phyloP scores from a whole-genome alignment of 1,140 invertebrate genomes.

The Macrostomum lignano region DNA sequence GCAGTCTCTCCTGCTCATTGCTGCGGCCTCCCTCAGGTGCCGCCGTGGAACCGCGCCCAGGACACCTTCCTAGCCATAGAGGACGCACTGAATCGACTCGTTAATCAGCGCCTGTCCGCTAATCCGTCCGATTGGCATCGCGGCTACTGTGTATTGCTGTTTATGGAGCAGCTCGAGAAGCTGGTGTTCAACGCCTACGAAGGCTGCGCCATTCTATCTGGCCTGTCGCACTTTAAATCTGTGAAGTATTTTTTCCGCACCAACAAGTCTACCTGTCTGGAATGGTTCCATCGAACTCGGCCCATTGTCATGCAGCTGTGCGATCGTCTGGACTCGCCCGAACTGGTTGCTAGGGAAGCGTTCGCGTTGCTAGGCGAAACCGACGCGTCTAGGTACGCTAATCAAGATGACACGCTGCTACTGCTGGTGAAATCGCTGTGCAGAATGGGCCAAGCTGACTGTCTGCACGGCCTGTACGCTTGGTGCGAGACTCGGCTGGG shows the following conservation, averaged over 20 bases:
- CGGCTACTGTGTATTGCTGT: too few relatives aligned
- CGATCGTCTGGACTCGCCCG: conserved; percentile 44
- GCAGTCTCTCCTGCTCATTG: too few relatives aligned
- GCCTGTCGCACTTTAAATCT: too few relatives aligned
- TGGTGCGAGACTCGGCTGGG: conserved; percentile 41
- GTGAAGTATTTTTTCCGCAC: conserved; percentile 87
- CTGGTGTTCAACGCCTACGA: too few relatives aligned
- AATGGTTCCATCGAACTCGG: conserved; percentile 64
- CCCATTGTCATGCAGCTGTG: conserved; percentile 50
- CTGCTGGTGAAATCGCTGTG: conserved; percentile 41
- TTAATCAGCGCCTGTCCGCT: too few relatives aligned
- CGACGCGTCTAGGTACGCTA: conserved; percentile 13
- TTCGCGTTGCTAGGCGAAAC: conserved; percentile 38
- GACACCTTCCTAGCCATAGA: too few relatives aligned
- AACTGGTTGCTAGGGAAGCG: conserved; percentile 46
- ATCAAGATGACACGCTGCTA: conserved; percentile 24
- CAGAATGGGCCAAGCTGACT: conserved; percentile 43
- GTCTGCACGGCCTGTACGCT: conserved; percentile 47
- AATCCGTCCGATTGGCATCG: too few relatives aligned
- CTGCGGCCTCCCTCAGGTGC: too few relatives aligned
- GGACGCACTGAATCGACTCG: too few relatives aligned
- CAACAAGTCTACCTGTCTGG: conserved; percentile 61
- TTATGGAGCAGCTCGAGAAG: too few relatives aligned
- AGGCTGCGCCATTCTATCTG: too few relatives aligned
- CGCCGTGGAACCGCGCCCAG: too few relatives aligned